Evolutionary conservation across 2,113 vertebrate species (phyloP), one percentile per base, ranked within the genome.

Genomic region (Cepphus grylle): DNA sequence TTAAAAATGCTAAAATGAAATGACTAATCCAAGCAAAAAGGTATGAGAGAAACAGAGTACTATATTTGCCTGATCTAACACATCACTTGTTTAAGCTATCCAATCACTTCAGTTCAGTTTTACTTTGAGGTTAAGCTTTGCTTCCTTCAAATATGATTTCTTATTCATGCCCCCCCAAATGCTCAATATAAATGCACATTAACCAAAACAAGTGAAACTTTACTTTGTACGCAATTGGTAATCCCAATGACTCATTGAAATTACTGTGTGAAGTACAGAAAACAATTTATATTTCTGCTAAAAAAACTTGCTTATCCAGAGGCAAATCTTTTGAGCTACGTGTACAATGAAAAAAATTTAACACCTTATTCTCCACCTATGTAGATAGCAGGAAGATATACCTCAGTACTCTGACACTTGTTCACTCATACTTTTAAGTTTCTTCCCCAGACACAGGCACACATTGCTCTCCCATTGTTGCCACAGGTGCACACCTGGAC

Each of bases 181-280:
- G 63, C 3, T 12, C 27, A 85, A 32, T 65, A 70, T 36, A 86
- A 82, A 72, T 49, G 11, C 17, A 30, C 6, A 9, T 56, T 93
- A 91, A 79, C 80, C 43, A 89, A 96, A 96, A 82, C 5, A 53
- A 45, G 49, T 65, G 30, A 94, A 96, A 87, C 86, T 76, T 70
- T n/a, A 79, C 30, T 95, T 94, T 92, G 50, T 38, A 40, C 62
- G 66, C 3, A 76, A 7, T 50, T 94, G 9, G 43, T 79, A 90
- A 66, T 84, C 92, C 36, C 43, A 91, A 78, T 38, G 34, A n/a
- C 27, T 84, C 55, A 17, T 19, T 73, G 36, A 77, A 80, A 73
- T 81, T 23, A 20, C 30, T 62, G 34, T 49, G 49, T 72, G 45
- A 95, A 70, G 27, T 27, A 38, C 23, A 62, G 70, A 78, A 81